Conservation (phyloP, 2,888 invertebrate genomes). For the Bimastos eiseni region DNA sequence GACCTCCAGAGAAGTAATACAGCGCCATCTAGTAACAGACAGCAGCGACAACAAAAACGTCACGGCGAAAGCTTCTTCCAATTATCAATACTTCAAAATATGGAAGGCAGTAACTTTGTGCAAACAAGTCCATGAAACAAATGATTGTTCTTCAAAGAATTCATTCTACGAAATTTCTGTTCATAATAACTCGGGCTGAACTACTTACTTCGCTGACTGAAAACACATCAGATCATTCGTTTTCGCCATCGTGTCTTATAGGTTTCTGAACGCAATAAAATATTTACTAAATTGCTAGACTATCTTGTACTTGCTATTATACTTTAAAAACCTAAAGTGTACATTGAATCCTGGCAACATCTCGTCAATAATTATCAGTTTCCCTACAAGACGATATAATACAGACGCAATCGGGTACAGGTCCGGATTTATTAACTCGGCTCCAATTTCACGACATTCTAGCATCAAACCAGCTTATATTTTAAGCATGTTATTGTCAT, state of each 20-base stretch:
- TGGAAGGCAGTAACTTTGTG: background rate
- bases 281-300: background rate
- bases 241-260: background rate
- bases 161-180: background rate
- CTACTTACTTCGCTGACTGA: background rate
- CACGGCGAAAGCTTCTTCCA: background rate
- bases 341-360: no score
- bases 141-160: background rate
- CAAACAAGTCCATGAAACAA: background rate
- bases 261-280: background rate
- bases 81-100: background rate
- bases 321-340: no score
- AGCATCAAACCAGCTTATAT: no score
- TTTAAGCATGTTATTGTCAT: no score
- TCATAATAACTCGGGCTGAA: background rate
- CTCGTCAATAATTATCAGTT: no score
- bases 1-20: constrained; percentile 31
- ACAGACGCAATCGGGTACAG: no score
- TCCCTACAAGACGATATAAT: no score
- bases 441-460: no score
- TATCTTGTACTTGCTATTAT: background rate
- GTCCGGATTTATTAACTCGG: no score
- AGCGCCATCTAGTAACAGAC: background rate
- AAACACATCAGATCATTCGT: background rate
- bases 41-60: background rate